Percentiles rank a stretch among this genome's conserved stretches.
These are phyloP conservation scores for Malthinus seriepunctatus DNA, from an alignment of 2,888 invertebrate genomes.

Conservation along the genomic window DNA sequence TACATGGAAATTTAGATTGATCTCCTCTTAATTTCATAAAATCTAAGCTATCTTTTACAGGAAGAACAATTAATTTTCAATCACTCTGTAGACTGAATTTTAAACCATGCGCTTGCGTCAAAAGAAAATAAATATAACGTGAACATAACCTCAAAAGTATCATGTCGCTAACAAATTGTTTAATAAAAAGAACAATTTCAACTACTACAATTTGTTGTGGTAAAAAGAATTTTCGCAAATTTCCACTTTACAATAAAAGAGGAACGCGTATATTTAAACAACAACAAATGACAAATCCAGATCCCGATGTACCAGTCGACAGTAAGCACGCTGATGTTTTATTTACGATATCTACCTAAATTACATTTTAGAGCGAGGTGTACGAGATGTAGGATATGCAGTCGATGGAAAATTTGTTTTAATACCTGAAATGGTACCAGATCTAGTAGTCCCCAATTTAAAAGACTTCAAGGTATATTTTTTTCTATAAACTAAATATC, in stretches of 20 bases:
- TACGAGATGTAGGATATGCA: conserved; percentile 65
- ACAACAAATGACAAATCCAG: conserved; percentile 59
- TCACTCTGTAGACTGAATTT: too few relatives aligned
- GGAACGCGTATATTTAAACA: conserved; percentile 70
- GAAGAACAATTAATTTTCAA: too few relatives aligned
- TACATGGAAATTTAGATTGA: too few relatives aligned
- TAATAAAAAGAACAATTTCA: conserved; percentile 56
- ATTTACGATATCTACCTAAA: not conserved
- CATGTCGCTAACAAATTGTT: conserved; percentile 44
- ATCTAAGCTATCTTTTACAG: too few relatives aligned
- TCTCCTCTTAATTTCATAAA: too few relatives aligned
- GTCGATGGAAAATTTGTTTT: conserved; percentile 61
- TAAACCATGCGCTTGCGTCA: too few relatives aligned
- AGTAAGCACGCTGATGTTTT: conserved; percentile 52
- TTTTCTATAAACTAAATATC: not conserved
- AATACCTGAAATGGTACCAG: conserved; percentile 89
- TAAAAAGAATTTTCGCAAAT: conserved; percentile 83
- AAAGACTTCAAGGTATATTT: conserved; percentile 70
- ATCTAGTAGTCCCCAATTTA: conserved; percentile 90
- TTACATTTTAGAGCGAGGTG: conserved; percentile 64
- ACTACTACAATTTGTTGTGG: conserved; percentile 61
- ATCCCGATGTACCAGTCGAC: conserved; percentile 69
- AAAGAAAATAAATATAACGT: too few relatives aligned
- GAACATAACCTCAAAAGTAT: conserved; percentile 12
- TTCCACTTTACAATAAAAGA: conserved; percentile 74